These are phyloP conservation scores for Chorisops tibialis DNA, from an alignment of 2,888 invertebrate genomes.

Conservation along the genomic window DNA sequence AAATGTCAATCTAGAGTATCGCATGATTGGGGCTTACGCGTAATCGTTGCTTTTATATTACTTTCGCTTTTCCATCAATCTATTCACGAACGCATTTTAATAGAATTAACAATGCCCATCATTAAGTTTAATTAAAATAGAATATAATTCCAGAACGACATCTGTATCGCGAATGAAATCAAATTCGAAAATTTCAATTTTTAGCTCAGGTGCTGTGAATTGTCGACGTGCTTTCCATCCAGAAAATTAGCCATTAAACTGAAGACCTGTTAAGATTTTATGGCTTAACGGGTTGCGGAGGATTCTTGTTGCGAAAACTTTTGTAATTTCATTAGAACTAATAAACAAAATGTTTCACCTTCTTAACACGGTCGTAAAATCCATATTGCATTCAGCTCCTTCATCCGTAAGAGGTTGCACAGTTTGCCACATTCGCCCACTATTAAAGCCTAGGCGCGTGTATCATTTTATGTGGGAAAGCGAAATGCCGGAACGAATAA, in stretches of 20 bases:
- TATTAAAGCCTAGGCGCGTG: conserved; percentile 1
- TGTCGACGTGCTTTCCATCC: background rate
- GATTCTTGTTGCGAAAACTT: background rate
- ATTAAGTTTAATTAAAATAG: too few species aligned
- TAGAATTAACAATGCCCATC: too few species aligned
- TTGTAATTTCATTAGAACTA: conserved; percentile 31
- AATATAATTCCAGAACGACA: too few species aligned
- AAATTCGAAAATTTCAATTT: conserved; percentile 11
- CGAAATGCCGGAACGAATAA: conserved; percentile 5
- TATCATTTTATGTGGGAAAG: conserved; percentile 8
- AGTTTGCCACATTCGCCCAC: background rate
- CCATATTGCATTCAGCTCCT: conserved; percentile 22
- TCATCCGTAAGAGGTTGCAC: background rate
- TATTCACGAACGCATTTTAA: too few species aligned
- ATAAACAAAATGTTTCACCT: conserved; percentile 31
- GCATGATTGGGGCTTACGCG: too few species aligned
- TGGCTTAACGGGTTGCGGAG: conserved; percentile 9
- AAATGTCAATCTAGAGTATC: too few species aligned
- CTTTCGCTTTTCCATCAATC: too few species aligned
- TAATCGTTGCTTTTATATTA: too few species aligned
- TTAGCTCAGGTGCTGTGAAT: conserved; percentile 28
- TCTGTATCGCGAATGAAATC: background rate
- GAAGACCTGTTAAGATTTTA: conserved; percentile 20
- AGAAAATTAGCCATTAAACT: conserved; percentile 13
- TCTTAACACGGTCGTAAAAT: conserved; percentile 28